A percentile compares a stretch with the other conserved stretches of the same genome.
Evolutionary conservation across 1,140 invertebrate genomes (phyloP).

Genomic region (Megathymus violae): DNA sequence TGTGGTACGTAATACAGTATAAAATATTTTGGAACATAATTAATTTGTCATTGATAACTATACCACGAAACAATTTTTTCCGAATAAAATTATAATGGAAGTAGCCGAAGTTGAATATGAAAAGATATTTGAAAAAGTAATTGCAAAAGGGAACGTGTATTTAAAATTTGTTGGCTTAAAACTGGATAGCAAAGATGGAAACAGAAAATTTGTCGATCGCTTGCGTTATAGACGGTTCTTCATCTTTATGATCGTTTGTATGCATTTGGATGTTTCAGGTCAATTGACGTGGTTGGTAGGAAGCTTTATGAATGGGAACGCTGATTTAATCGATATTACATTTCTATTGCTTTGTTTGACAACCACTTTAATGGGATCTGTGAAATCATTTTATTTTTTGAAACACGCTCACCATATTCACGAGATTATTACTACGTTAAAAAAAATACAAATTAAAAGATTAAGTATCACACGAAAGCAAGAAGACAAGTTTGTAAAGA

Average conservation of each 20-base stretch:
- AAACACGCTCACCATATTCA: conserved; percentile 33
- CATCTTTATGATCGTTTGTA: neutral
- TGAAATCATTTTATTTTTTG: conserved; percentile 37
- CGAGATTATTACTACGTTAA: conserved; percentile 34
- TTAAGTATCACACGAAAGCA: conserved; percentile 14
- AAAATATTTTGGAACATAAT: neutral
- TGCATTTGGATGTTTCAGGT: conserved; percentile 14
- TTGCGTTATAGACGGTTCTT: conserved; percentile 32
- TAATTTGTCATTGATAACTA: neutral
- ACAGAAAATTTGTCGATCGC: conserved; percentile 19
- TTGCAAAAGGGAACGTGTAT: conserved; percentile 33
- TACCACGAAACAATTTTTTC: neutral
- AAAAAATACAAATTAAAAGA: conserved; percentile 14
- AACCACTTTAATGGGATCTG: conserved; percentile 33
- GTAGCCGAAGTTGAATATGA: neutral
- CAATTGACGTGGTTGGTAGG: conserved; percentile 36
- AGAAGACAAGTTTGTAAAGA: conserved; percentile 15
- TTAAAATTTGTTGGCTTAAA: conserved; percentile 34
- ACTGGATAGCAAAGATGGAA: conserved; percentile 25
- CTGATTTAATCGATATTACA: conserved; percentile 37
- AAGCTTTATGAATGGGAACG: conserved; percentile 13
- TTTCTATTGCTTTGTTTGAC: conserved; percentile 40
- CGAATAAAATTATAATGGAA: neutral
- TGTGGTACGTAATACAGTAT: neutral
- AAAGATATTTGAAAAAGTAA: conserved; percentile 29